A percentile compares a stretch with the other conserved stretches of the same genome.
Conservation (phyloP, 2,888 invertebrate genomes). For the Thereva unica region DNA sequence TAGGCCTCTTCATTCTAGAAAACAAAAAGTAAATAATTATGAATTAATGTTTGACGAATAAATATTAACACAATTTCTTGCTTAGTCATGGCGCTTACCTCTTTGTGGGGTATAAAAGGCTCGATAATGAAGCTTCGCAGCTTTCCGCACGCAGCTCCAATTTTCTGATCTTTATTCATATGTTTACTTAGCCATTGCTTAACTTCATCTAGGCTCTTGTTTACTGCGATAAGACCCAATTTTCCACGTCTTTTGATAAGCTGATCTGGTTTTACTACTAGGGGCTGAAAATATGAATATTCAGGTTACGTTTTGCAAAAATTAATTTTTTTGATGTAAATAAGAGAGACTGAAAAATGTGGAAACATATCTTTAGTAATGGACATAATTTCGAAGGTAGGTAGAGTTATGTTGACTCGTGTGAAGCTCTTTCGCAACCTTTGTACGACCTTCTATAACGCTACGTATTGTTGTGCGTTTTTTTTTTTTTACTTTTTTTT, state of each 20-base stretch:
- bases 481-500: too few relatives aligned
- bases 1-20: constrained; percentile 90
- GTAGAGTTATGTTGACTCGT: too few relatives aligned
- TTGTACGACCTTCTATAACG: too few relatives aligned
- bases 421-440: too few relatives aligned
- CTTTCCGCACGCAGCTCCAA: constrained; percentile 88
- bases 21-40: constrained; percentile 23
- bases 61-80: not conserved
- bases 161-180: constrained; percentile 80
- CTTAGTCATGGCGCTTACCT: constrained; percentile 62
- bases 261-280: constrained; percentile 99
- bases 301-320: not conserved
- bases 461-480: too few relatives aligned
- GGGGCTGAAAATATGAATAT: constrained; percentile 63
- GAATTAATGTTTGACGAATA: not conserved
- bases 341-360: too few relatives aligned
- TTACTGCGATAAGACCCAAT: constrained; percentile 94
- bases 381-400: too few relatives aligned
- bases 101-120: constrained; percentile 89
- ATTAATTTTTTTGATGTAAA: too few relatives aligned
- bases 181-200: constrained; percentile 86
- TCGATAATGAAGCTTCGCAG: constrained; percentile 94
- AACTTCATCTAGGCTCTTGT: constrained; percentile 77
- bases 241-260: constrained; percentile 97
- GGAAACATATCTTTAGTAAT: too few relatives aligned